These are phyloP conservation scores for Eulithis prunata DNA, from an alignment of 2,888 invertebrate species.

Conservation along the genomic window DNA sequence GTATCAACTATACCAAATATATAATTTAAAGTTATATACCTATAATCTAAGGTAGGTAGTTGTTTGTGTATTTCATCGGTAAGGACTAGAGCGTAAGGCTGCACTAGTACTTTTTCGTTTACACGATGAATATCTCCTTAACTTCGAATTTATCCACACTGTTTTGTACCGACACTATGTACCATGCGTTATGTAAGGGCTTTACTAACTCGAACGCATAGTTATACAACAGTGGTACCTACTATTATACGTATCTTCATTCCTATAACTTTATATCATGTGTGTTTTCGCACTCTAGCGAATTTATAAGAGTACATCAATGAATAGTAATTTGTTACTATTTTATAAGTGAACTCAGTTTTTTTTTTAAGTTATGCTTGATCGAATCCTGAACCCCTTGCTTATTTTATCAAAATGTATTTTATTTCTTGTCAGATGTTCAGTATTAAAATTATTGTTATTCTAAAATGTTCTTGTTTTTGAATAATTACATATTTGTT, in stretches of 20 bases:
- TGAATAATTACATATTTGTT: not conserved
- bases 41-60: conserved; percentile 50
- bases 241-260: not conserved
- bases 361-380: conserved; percentile 1
- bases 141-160: conserved; percentile 10
- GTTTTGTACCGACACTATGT: not conserved
- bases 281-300: conserved; percentile 23
- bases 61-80: conserved; percentile 44
- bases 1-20: conserved; percentile 11
- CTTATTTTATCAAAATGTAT: not conserved
- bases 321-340: not conserved
- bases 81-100: conserved; percentile 22
- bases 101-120: conserved; percentile 7
- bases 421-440: not conserved
- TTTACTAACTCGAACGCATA: too few relatives aligned
- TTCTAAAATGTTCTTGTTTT: not conserved
- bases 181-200: too few relatives aligned
- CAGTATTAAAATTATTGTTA: not conserved
- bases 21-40: conserved; percentile 48
- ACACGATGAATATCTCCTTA: conserved; percentile 5
- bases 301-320: conserved; percentile 17
- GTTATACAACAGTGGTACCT: not conserved
- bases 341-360: not conserved
- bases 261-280: conserved; percentile 7
- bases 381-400: conserved; percentile 2